Conservation (phyloP, 2,113 vertebrate species). For the Neolamprologus fasciatus region DNA sequence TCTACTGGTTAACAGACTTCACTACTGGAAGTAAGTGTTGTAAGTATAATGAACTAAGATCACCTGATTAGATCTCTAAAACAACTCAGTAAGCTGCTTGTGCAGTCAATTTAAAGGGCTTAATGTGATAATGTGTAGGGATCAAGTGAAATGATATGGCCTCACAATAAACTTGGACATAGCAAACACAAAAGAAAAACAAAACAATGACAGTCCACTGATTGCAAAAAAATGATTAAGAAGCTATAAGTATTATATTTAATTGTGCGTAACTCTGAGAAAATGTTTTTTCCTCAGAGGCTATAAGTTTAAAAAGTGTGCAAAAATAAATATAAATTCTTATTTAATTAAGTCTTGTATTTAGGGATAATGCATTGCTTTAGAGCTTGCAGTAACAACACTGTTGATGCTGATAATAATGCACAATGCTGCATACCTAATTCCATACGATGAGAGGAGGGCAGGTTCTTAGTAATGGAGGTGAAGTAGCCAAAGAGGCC, state of each 20-base stretch:
- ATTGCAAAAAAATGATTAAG: not conserved
- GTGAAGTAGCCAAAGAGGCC: conserved; percentile 91
- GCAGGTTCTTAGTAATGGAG: conserved; percentile 83
- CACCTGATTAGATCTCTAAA: not conserved
- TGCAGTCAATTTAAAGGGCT: not conserved
- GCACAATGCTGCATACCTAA: conserved; percentile 72
- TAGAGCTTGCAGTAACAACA: not conserved
- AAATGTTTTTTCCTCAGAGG: not conserved
- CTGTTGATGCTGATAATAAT: not conserved
- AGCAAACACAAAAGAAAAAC: conserved; percentile 7
- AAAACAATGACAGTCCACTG: not conserved
- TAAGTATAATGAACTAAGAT: not conserved
- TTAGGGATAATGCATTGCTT: not conserved
- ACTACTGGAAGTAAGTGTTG: not conserved
- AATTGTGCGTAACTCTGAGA: not conserved
- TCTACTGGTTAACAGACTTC: not conserved
- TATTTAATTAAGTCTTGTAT: not conserved
- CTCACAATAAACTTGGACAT: conserved; percentile 3
- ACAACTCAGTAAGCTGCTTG: not conserved
- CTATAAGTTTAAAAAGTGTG: not conserved
- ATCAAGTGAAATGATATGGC: conserved; percentile 34
- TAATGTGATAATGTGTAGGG: not conserved
- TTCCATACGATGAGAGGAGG: conserved; percentile 87
- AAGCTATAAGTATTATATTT: not conserved
- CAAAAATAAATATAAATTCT: not conserved